Evolutionary conservation across 1,140 invertebrate genomes (phyloP).

Genomic region (Drosophila aff.): DNA sequence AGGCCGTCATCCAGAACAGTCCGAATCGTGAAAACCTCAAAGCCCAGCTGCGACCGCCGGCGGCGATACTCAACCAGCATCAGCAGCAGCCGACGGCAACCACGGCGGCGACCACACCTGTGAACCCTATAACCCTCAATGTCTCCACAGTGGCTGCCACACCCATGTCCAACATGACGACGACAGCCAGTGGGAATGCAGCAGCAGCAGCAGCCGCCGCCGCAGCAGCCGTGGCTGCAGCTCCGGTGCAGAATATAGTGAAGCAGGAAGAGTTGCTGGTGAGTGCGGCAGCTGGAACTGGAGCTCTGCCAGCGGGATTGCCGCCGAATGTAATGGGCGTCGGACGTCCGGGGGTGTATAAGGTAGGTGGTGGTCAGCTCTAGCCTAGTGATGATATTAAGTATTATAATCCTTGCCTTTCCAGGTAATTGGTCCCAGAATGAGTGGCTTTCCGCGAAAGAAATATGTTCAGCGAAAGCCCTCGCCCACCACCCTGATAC

Average conservation of each 20-base stretch:
- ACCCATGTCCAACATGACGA: conserved; percentile 59
- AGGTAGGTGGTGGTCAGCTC: conserved; percentile 46
- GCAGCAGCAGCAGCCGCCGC: conserved; percentile 29
- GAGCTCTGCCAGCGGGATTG: conserved; percentile 54
- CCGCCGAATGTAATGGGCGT: conserved; percentile 81
- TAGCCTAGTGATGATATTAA: background rate
- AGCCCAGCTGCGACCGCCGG: conserved; percentile 93
- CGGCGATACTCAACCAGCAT: conserved; percentile 86
- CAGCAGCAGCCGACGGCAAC: conserved; percentile 53
- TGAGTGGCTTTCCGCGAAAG: conserved; percentile 83
- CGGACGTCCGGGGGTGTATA: conserved; percentile 80
- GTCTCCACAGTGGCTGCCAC: conserved; percentile 68
- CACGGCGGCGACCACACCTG: conserved; percentile 15
- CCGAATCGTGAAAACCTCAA: conserved; percentile 95
- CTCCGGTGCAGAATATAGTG: conserved; percentile 58
- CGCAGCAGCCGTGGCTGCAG: conserved; percentile 40
- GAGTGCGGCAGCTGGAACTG: conserved; percentile 57
- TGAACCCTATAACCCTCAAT: conserved; percentile 50
- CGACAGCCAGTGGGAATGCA: conserved; percentile 45
- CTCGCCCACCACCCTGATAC: conserved; percentile 76
- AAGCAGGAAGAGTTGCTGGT: conserved; percentile 70
- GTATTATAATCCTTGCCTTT: background rate
- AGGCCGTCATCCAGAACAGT: conserved; percentile 96
- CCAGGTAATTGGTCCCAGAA: conserved; percentile 81
- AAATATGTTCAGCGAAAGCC: conserved; percentile 84